Conservation (phyloP, 2,113 vertebrate species). For the Pseudorasbora parva region DNA sequence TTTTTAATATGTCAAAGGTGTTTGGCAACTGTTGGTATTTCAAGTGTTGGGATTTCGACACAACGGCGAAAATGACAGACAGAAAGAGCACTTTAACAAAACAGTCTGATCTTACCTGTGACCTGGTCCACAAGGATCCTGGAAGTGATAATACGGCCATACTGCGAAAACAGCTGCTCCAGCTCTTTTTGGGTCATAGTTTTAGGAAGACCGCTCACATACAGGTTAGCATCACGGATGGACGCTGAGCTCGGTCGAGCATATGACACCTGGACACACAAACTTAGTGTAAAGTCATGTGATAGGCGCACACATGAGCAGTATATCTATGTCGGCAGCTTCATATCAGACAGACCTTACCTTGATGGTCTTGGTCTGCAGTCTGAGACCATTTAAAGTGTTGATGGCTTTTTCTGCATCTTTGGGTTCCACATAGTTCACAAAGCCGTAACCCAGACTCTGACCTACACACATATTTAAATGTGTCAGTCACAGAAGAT, state of each 20-base stretch:
- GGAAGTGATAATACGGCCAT: conserved; percentile 98
- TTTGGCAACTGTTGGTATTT: no score
- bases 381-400: conserved; percentile 96
- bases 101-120: conserved; percentile 87
- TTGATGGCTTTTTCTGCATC: conserved; percentile 98
- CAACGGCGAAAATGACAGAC: no score
- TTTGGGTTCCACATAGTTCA: conserved; percentile 97
- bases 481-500: background rate
- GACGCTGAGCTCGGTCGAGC: conserved; percentile 97
- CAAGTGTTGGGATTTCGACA: no score
- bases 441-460: conserved; percentile 98
- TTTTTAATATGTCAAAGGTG: no score
- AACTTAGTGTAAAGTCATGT: background rate
- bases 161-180: conserved; percentile 97
- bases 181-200: conserved; percentile 97
- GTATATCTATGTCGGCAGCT: background rate
- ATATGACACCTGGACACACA: conserved; percentile 83
- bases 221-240: conserved; percentile 98
- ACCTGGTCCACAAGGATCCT: conserved; percentile 97
- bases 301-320: background rate
- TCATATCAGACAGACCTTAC: conserved; percentile 72
- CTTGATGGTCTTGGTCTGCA: conserved; percentile 99
- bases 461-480: conserved; percentile 79
- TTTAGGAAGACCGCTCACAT: conserved; percentile 96
- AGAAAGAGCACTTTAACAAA: no score